Conservation (phyloP, 2,113 vertebrate genomes). For the Bos javanicus region DNA sequence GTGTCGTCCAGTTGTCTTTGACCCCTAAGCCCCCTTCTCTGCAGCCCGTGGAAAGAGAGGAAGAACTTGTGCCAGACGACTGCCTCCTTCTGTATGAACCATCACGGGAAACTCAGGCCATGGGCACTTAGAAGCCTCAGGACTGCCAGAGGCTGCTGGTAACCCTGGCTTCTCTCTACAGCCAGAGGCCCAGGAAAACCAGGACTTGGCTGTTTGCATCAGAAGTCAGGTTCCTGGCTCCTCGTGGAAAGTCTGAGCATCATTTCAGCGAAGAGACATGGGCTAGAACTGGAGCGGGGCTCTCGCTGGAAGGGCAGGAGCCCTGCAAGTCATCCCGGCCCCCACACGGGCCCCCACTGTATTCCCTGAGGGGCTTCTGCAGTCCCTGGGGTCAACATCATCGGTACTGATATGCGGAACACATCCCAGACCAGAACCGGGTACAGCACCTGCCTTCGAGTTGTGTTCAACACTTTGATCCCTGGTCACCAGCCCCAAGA, state of each 20-base stretch:
- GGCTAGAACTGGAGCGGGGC: background rate
- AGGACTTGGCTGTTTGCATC: accelerated
- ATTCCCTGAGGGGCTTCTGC: background rate
- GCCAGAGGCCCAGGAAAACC: background rate
- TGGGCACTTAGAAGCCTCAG: background rate
- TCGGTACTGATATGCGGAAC: accelerated
- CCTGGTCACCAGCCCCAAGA: background rate
- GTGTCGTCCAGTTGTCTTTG: background rate
- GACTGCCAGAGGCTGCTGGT: accelerated
- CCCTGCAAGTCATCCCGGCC: background rate
- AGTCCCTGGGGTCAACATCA: too few species aligned
- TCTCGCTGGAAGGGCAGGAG: accelerated
- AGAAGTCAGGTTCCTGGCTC: background rate
- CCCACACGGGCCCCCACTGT: background rate
- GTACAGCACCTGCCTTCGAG: accelerated
- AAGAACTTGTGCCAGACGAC: background rate
- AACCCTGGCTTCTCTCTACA: background rate
- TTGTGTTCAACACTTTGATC: too few species aligned
- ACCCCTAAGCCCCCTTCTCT: background rate
- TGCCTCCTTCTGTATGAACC: too few species aligned
- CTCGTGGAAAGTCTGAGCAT: background rate
- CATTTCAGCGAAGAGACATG: accelerated
- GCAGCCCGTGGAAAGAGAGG: background rate
- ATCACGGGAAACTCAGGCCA: background rate
- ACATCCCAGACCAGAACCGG: background rate